Conservation (phyloP, 2,888 invertebrate species). For the Ormyrus rosae region DNA sequence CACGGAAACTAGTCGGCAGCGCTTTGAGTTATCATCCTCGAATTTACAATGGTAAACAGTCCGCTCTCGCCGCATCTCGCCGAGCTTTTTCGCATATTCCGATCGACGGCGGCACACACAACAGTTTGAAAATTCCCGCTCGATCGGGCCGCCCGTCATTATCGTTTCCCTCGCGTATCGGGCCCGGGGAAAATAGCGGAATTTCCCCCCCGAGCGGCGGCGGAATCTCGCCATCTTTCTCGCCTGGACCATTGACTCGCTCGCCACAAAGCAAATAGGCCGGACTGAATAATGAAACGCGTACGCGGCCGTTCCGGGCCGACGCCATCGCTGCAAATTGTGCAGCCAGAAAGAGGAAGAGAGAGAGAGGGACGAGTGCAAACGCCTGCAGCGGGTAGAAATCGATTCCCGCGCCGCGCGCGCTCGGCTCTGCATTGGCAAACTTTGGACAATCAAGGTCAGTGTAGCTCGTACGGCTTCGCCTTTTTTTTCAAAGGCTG, state of each 20-base stretch:
- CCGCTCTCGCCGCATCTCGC: no score
- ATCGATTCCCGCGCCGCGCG: conserved; percentile 4
- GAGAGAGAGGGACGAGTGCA: background rate
- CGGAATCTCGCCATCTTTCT: conserved; percentile 45
- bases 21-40: conserved; percentile 30
- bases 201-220: background rate
- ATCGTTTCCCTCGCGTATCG: background rate
- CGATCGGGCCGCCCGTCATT: conserved; percentile 4
- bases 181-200: background rate
- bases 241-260: conserved; percentile 45
- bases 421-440: conserved; percentile 5
- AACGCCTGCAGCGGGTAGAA: conserved; percentile 9
- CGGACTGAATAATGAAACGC: conserved; percentile 57
- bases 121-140: conserved; percentile 29
- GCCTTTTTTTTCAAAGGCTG: background rate
- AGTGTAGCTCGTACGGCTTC: conserved; percentile 31
- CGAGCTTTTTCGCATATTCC: background rate
- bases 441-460: conserved; percentile 65
- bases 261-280: conserved; percentile 54
- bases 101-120: background rate
- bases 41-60: conserved; percentile 26
- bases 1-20: background rate
- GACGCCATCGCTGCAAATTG: conserved; percentile 53
- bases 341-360: background rate
- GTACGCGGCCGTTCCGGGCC: conserved; percentile 11